Evolutionary conservation across 2,888 invertebrate genomes (phyloP).

Genomic region (Drosophila macrospina): DNA sequence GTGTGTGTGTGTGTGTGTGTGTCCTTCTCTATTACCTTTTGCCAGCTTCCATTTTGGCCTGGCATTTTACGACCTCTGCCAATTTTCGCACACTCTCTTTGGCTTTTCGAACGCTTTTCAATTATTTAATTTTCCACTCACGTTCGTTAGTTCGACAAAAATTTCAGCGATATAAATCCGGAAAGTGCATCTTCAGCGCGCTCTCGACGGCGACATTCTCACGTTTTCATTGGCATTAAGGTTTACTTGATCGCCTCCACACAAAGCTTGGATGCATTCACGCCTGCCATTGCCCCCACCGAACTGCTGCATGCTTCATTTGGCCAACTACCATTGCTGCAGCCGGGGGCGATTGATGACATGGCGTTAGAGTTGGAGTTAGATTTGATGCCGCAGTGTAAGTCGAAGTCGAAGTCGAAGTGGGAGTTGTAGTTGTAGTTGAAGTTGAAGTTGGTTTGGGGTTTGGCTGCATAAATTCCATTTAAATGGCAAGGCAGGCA

Average conservation of each 20-base stretch:
- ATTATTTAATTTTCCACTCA: constrained; percentile 81
- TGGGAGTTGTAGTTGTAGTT: constrained; percentile 17
- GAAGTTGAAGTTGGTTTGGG: constrained; percentile 28
- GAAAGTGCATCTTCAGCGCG: constrained; percentile 75
- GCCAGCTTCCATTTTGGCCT: constrained; percentile 50
- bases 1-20: no score
- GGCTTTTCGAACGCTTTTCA: constrained; percentile 66
- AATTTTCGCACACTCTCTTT: constrained; percentile 65
- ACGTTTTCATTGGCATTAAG: constrained; percentile 80
- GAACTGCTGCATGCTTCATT: constrained; percentile 63
- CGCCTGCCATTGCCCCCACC: constrained; percentile 1
- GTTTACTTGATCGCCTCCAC: constrained; percentile 64
- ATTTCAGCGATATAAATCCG: constrained; percentile 63
- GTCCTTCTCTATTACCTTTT: constrained; percentile 11
- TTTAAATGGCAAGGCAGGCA: constrained; percentile 72
- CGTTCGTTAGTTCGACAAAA: constrained; percentile 71
- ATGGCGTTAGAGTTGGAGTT: constrained; percentile 41
- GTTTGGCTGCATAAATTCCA: constrained; percentile 77
- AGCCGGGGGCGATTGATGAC: constrained; percentile 64
- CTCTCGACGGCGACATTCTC: constrained; percentile 72
- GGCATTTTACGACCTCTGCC: constrained; percentile 64
- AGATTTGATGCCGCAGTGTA: constrained; percentile 7
- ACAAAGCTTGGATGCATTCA: constrained; percentile 10
- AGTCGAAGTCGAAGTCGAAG: constrained; percentile 21
- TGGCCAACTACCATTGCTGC: constrained; percentile 44